Base-by-base conservation (phyloP, 2,888 invertebrate species). In the Meteorus cinctellus region DNA sequence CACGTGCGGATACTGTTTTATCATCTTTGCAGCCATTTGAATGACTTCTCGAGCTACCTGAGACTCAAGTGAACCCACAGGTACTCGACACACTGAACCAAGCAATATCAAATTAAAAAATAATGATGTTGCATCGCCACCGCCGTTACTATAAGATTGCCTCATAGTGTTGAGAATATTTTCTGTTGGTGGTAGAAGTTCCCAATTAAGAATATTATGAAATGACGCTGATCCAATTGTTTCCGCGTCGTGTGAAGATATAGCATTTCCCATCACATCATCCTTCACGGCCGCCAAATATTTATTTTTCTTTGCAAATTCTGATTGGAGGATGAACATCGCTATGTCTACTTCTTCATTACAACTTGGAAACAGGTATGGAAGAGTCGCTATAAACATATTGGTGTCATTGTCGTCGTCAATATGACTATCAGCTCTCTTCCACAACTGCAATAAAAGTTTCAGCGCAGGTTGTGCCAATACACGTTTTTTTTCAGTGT, bases 311-410 rank as follows among this genome's bases (percentile, higher is more conserved):
- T 87, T 88, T 3, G 90, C 89, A 76, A 92, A 91, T 12, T 90
- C 83, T 0, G 91, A 90, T 4, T 84, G 69, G 10, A 92, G 79
- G 27, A 92, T 87, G 71, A 90, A 86, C 81, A 90, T 88, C 0
- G 92, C 87, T 67, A 91, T 87, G 0, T 82, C 80, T 0, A 90
- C 83, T 79, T 91, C 91, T 1, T 85, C 82, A 2, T 89, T 81
- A 77, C 91, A 89, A 66, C 87, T 83, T 0, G 94, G 93, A 80
- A 94, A 92, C 6, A 95, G 85, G 84, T 92, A 92, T 14, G 94
- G 94, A 36, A 94, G 86, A 29, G 94, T 87, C 0, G 91, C 90
- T 48, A 94, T 85, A 67, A 94, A 91, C 4, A 92, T 91, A 78
- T 91, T 90, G 70, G 92, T 91, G 81, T 93, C 92, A 4, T 92